These are phyloP conservation scores for Leucophenga montana DNA, from an alignment of 2,888 invertebrate genomes.

Conservation along the genomic window DNA sequence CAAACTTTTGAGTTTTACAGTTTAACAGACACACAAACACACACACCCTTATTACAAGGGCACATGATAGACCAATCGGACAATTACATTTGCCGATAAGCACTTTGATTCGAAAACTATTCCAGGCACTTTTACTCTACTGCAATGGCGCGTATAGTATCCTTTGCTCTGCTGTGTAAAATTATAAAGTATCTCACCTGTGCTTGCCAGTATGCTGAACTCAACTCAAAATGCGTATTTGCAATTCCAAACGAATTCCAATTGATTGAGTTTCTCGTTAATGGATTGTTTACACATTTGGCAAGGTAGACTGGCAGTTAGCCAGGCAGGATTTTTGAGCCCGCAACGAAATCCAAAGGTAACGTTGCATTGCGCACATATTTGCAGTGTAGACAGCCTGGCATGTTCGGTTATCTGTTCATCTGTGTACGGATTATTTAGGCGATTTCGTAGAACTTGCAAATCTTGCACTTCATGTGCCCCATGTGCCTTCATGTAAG, in stretches of 20 bases:
- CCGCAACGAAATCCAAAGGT: too few relatives aligned
- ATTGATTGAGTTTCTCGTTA: slow-evolving; percentile 65
- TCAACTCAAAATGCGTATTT: slow-evolving; percentile 53
- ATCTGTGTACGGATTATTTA: not conserved
- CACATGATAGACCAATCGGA: not conserved
- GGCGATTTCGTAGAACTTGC: not conserved
- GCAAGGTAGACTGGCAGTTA: slow-evolving; percentile 29
- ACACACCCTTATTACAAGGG: not conserved
- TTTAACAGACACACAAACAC: not conserved
- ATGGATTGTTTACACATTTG: slow-evolving; percentile 61
- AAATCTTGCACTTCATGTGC: slow-evolving; percentile 36
- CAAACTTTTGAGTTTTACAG: not conserved
- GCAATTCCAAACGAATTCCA: slow-evolving; percentile 59
- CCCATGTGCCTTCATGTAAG: not conserved
- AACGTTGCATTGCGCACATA: not conserved
- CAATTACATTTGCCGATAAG: not conserved
- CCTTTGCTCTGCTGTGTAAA: not conserved
- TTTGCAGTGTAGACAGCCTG: not conserved
- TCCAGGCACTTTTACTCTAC: too few relatives aligned
- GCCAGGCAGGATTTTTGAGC: not conserved
- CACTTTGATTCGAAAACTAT: not conserved
- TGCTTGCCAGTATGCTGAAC: not conserved
- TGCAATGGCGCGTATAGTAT: too few relatives aligned
- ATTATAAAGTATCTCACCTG: not conserved
- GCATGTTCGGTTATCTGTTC: not conserved